phyloP scores from a whole-genome alignment of 2,797 vertebrate genomes.

The Ctenopoma kingsleyae region DNA sequence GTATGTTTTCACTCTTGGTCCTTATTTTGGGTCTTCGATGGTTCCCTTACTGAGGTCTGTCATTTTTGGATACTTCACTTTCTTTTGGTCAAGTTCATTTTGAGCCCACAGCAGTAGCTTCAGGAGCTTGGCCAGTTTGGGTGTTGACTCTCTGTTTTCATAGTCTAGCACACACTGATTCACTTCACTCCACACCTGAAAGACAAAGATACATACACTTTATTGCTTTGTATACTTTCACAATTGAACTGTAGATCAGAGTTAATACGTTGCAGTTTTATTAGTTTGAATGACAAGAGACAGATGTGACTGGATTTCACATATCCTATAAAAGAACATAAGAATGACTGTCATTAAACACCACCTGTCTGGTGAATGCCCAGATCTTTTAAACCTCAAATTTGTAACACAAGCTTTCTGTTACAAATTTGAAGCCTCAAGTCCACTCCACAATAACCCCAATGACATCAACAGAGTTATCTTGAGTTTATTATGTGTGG shows the following conservation, averaged over 20 bases:
- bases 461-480: neutral
- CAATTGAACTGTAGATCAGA: neutral
- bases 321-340: neutral
- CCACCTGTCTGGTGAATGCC: neutral
- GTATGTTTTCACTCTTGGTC: slow-evolving; percentile 55
- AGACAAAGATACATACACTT: slow-evolving; percentile 30
- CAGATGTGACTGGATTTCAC: neutral
- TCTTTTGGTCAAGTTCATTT: slow-evolving; percentile 99
- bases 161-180: slow-evolving; percentile 98
- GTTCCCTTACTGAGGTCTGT: slow-evolving; percentile 99
- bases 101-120: slow-evolving; percentile 99
- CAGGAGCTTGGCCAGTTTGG: slow-evolving; percentile 97
- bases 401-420: neutral
- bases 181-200: slow-evolving; percentile 98
- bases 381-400: too few species aligned
- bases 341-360: too few species aligned
- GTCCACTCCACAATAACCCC: neutral
- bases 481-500: neutral
- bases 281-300: neutral
- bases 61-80: slow-evolving; percentile 99
- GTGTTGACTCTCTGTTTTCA: slow-evolving; percentile 98
- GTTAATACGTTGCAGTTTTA: neutral
- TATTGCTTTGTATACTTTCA: slow-evolving; percentile 5
- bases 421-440: neutral
- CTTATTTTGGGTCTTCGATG: slow-evolving; percentile 97